These are phyloP conservation scores for Astyanax mexicanus DNA, from an alignment of 2,797 vertebrate species.

Conservation along the genomic window DNA sequence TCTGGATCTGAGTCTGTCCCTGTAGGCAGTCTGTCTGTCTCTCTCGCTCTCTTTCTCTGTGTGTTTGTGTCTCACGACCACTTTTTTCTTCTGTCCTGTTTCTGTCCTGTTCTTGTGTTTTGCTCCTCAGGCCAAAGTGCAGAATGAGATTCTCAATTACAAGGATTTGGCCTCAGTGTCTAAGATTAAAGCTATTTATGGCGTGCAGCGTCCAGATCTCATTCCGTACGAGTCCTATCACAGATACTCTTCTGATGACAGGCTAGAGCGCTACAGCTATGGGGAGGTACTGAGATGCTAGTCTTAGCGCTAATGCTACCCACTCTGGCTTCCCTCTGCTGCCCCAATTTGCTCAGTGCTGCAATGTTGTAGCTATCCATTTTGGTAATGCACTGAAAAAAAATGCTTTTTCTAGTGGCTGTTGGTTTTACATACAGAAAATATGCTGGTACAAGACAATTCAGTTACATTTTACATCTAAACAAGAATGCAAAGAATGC, in stretches of 20 bases:
- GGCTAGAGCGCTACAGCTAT: conserved; percentile 89
- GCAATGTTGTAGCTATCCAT: not conserved
- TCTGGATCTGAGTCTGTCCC: conserved; percentile 15
- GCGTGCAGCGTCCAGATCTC: conserved; percentile 91
- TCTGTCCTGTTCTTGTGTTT: conserved; percentile 36
- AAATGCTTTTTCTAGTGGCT: too few relatives aligned
- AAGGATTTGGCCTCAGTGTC: conserved; percentile 92
- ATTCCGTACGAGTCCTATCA: conserved; percentile 93
- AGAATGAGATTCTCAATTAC: conserved; percentile 90
- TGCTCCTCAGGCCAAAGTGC: conserved; percentile 86
- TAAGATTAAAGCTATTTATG: conserved; percentile 93
- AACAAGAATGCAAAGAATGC: too few relatives aligned
- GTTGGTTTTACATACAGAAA: too few relatives aligned
- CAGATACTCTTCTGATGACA: conserved; percentile 88
- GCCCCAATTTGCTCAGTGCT: not conserved
- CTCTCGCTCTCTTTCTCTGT: conserved; percentile 12
- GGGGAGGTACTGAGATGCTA: conserved; percentile 82
- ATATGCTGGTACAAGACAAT: too few relatives aligned
- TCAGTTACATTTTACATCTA: too few relatives aligned
- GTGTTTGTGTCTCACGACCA: not conserved
- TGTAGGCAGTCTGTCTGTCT: too few relatives aligned
- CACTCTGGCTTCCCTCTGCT: not conserved
- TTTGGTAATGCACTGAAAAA: too few relatives aligned
- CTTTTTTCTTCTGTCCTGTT: conserved; percentile 44
- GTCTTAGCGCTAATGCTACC: conserved; percentile 17